These are phyloP conservation scores for Mesoclemmys tuberculata DNA, from an alignment of 2,113 vertebrate genomes.

Conservation along the genomic window DNA sequence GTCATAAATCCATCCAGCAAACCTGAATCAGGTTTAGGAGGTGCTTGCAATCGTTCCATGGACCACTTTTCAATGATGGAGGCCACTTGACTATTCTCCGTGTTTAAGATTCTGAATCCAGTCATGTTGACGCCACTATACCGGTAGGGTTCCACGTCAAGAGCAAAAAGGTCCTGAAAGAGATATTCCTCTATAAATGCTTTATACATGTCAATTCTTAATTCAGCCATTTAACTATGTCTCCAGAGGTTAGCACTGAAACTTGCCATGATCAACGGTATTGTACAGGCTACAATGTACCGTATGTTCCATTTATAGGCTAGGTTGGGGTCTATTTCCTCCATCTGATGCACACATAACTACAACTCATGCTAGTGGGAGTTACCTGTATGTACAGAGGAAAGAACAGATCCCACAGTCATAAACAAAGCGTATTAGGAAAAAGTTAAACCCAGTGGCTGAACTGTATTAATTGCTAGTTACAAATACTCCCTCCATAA, in stretches of 20 bases:
- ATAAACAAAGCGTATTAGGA: neutral
- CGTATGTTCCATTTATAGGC: neutral
- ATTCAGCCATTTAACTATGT: neutral
- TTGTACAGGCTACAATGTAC: neutral
- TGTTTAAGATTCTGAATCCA: conserved; percentile 97
- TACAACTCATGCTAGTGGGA: neutral
- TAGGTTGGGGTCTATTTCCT: neutral
- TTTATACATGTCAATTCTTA: neutral
- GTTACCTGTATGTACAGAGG: neutral
- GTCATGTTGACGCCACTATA: conserved; percentile 99
- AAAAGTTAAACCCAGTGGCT: neutral
- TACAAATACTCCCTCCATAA: neutral
- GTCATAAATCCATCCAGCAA: conserved; percentile 99
- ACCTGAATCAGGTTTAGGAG: conserved; percentile 97
- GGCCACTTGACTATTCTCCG: conserved; percentile 94
- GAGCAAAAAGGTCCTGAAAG: conserved; percentile 93
- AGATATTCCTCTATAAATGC: neutral
- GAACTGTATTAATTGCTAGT: neutral
- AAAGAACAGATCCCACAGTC: neutral
- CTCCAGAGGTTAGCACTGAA: accelerated
- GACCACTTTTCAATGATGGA: conserved; percentile 99
- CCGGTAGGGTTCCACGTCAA: conserved; percentile 96
- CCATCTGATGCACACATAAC: neutral
- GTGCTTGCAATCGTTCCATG: conserved; percentile 97
- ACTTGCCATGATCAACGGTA: neutral